These are phyloP conservation scores for Tokudaia muenninki DNA, from an alignment of 2,797 vertebrate genomes.

Conservation along the genomic window DNA sequence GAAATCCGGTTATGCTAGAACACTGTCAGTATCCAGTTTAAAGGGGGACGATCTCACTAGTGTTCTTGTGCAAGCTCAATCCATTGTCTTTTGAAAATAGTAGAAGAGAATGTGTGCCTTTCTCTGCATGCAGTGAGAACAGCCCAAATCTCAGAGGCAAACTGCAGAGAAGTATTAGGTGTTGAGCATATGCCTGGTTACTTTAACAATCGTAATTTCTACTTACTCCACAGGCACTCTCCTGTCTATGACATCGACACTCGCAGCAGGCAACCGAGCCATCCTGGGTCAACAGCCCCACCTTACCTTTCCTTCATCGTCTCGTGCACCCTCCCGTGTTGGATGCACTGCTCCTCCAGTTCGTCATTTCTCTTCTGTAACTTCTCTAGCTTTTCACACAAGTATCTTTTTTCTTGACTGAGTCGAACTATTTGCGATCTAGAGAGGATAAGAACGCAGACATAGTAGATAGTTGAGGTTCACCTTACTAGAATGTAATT, in stretches of 20 bases:
- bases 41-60: background rate
- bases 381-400: conserved; percentile 91
- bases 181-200: conserved; percentile 42
- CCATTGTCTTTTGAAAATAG: conserved; percentile 65
- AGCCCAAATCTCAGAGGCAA: conserved; percentile 51
- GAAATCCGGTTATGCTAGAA: background rate
- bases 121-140: conserved; percentile 77
- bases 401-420: conserved; percentile 92
- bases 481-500: conserved; percentile 68
- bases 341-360: conserved; percentile 95
- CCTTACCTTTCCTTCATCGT: conserved; percentile 95
- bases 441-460: conserved; percentile 80
- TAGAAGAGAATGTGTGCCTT: background rate
- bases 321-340: conserved; percentile 95
- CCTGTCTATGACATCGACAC: conserved; percentile 61
- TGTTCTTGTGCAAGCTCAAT: background rate
- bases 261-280: background rate
- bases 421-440: conserved; percentile 93
- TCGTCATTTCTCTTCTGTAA: conserved; percentile 92
- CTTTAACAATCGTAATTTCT: conserved; percentile 47
- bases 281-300: conserved; percentile 67
- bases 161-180: background rate
- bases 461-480: conserved; percentile 82
- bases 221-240: background rate
- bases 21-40: background rate